Evolutionary conservation across 1,140 invertebrate species (phyloP).

Genomic region (Drosophila pruinosa): DNA sequence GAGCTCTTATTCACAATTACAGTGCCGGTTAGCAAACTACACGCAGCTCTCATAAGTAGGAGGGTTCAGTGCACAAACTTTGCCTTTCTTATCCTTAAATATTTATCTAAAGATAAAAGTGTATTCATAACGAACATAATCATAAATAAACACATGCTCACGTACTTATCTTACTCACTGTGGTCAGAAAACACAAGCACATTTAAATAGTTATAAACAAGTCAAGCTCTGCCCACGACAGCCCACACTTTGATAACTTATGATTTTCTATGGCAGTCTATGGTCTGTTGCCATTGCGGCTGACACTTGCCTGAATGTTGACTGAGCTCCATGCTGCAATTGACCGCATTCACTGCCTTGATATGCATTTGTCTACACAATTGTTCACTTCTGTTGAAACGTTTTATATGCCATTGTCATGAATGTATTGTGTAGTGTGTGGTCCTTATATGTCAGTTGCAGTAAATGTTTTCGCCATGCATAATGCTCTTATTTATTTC

Average conservation of each 20-base stretch:
- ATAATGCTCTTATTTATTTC: conserved; percentile 15
- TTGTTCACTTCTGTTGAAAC: conserved; percentile 16
- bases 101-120: background rate
- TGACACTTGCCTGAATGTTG: conserved; percentile 6
- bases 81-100: background rate
- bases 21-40: background rate
- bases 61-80: background rate
- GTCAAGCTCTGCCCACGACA: conserved; percentile 38
- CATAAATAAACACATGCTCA: background rate
- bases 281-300: background rate
- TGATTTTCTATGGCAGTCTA: conserved; percentile 29
- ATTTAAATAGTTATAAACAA: conserved; percentile 27
- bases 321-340: conserved; percentile 26
- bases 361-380: conserved; percentile 15
- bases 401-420: conserved; percentile 8
- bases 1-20: background rate
- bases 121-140: background rate
- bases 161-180: background rate
- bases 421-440: conserved; percentile 13
- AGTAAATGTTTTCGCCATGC: conserved; percentile 10
- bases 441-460: conserved; percentile 14
- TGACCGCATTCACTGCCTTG: conserved; percentile 27
- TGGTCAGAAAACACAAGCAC: background rate
- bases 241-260: conserved; percentile 48
- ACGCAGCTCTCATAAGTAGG: background rate